Percentiles rank a stretch among this genome's conserved stretches.
phyloP scores from a whole-genome alignment of 2,113 vertebrate species.

The Leptocoma aspasia region DNA sequence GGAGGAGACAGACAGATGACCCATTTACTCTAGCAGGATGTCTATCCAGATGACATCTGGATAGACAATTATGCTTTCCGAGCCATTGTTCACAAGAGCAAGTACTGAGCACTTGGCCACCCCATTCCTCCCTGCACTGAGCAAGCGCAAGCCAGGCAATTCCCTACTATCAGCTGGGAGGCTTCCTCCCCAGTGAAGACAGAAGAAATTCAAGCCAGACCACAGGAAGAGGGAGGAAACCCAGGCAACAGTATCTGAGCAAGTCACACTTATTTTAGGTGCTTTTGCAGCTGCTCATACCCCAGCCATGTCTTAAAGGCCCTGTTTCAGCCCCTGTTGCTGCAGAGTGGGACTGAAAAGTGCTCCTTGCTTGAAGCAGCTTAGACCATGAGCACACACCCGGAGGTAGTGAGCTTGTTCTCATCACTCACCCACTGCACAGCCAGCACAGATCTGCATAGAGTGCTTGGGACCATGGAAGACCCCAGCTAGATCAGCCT shows the following conservation, averaged over 20 bases:
- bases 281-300: background rate
- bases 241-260: background rate
- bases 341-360: background rate
- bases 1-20: background rate
- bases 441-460: background rate
- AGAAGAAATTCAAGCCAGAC: background rate
- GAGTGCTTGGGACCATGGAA: background rate
- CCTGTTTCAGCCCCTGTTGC: background rate
- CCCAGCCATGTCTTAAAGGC: background rate
- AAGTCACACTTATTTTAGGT: fast-evolving
- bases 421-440: background rate
- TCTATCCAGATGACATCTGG: background rate
- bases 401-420: background rate
- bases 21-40: background rate
- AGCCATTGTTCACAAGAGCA: background rate
- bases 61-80: fast-evolving
- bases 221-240: background rate
- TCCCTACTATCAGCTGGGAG: background rate
- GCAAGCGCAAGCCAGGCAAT: background rate
- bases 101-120: background rate
- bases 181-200: background rate
- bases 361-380: background rate
- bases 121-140: background rate
- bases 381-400: fast-evolving
- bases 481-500: background rate